Evolutionary conservation across 2,888 invertebrate genomes (phyloP).

Genomic region (Ophion costatus): DNA sequence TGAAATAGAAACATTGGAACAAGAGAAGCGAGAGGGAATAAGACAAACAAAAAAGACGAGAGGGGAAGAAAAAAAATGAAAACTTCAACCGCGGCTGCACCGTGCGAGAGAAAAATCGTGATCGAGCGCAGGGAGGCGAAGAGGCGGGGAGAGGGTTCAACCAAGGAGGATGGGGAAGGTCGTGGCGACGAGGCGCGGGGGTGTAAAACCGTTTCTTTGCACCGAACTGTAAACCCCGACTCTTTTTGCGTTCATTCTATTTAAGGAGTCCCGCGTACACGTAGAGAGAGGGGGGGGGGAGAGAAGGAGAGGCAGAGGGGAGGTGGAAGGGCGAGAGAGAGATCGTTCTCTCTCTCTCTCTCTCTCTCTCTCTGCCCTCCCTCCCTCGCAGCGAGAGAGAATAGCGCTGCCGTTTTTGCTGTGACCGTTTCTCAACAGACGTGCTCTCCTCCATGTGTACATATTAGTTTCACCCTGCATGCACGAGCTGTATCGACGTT

Average conservation of each 20-base stretch:
- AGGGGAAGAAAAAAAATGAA: conserved; percentile 3
- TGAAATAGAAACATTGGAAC: conserved; percentile 63
- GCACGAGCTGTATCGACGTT: conserved; percentile 35
- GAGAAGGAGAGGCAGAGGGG: conserved; percentile 42
- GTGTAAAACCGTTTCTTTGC: conserved; percentile 49
- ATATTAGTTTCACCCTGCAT: conserved; percentile 28
- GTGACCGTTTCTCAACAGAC: conserved; percentile 45
- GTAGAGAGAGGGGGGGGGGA: conserved; percentile 20
- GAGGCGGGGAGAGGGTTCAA: background rate
- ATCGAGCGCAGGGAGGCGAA: conserved; percentile 48
- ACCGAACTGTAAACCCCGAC: conserved; percentile 58
- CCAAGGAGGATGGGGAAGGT: background rate
- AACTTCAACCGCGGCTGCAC: conserved; percentile 37
- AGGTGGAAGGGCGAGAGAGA: background rate
- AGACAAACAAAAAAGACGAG: background rate
- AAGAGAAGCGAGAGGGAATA: conserved; percentile 47
- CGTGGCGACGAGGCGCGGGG: background rate
- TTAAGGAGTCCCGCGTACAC: conserved; percentile 48
- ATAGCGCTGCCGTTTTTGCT: conserved; percentile 41
- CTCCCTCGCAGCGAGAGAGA: background rate
- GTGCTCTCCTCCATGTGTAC: conserved; percentile 34
- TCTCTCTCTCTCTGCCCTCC: too few species aligned
- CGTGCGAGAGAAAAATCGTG: conserved; percentile 52
- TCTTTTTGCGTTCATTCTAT: conserved; percentile 63
- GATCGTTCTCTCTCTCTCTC: background rate